A percentile compares a stretch with the other conserved stretches of the same genome.
Conservation (phyloP, 2,888 invertebrate species). For the Sinelater perroti region DNA sequence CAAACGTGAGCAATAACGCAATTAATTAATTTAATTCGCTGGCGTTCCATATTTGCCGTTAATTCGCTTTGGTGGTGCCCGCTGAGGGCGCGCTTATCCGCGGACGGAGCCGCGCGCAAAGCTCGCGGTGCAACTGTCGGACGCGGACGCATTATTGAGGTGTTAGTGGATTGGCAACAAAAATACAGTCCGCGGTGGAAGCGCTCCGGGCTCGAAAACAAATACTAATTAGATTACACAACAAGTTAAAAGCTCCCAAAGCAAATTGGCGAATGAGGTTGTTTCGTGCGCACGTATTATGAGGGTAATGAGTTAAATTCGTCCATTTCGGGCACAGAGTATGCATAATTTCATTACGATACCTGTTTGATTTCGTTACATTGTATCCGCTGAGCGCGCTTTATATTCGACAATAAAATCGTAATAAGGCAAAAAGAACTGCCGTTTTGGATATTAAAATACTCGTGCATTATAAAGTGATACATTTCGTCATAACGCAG, state of each 20-base stretch:
- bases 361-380: slow-evolving; percentile 31
- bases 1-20: not conserved
- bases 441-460: too few relatives aligned
- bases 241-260: slow-evolving; percentile 44
- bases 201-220: slow-evolving; percentile 45
- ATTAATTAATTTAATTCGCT: slow-evolving; percentile 4
- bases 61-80: too few relatives aligned
- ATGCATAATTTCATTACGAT: slow-evolving; percentile 32
- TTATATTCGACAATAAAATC: too few relatives aligned
- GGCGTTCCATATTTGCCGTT: too few relatives aligned
- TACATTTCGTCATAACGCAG: too few relatives aligned
- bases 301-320: slow-evolving; percentile 36
- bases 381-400: too few relatives aligned
- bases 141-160: too few relatives aligned
- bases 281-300: slow-evolving; percentile 36
- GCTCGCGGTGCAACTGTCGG: too few relatives aligned
- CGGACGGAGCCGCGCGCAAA: too few relatives aligned
- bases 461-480: too few relatives aligned
- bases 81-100: too few relatives aligned
- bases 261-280: slow-evolving; percentile 37
- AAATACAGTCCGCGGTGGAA: slow-evolving; percentile 44
- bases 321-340: slow-evolving; percentile 32
- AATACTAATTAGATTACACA: slow-evolving; percentile 47
- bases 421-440: too few relatives aligned
- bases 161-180: slow-evolving; percentile 41